Conservation (phyloP, 2,888 invertebrate genomes). For the Phorcus lineatus region DNA sequence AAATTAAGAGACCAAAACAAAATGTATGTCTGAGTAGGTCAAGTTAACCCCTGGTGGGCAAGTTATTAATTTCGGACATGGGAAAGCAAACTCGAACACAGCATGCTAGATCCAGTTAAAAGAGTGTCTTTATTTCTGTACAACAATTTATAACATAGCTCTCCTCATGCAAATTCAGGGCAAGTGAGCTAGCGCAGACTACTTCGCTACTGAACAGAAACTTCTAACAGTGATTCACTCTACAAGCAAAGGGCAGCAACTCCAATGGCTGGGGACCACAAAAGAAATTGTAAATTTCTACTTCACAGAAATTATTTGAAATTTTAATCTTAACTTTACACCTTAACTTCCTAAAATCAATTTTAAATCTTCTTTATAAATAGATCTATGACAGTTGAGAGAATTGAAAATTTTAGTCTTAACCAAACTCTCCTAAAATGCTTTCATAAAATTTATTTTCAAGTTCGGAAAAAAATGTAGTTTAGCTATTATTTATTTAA, state of each 20-base stretch:
- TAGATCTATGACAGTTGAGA: background rate
- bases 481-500: no score
- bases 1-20: conserved; percentile 1
- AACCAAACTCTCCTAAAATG: no score
- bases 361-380: no score
- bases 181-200: conserved; percentile 6
- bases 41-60: background rate
- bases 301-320: no score
- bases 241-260: background rate
- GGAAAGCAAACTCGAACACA: conserved; percentile 21
- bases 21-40: background rate
- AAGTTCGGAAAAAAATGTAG: no score
- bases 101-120: conserved; percentile 24
- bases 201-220: background rate
- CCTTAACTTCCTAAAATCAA: no score
- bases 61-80: background rate
- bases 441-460: no score
- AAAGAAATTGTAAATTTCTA: no score
- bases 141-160: conserved; percentile 2
- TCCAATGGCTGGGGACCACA: background rate
- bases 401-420: no score
- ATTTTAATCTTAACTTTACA: no score
- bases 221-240: background rate
- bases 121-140: conserved; percentile 28
- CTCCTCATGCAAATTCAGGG: background rate